These are phyloP conservation scores for Rotaria sp. DNA, from an alignment of 2,888 invertebrate species.

Conservation along the genomic window DNA sequence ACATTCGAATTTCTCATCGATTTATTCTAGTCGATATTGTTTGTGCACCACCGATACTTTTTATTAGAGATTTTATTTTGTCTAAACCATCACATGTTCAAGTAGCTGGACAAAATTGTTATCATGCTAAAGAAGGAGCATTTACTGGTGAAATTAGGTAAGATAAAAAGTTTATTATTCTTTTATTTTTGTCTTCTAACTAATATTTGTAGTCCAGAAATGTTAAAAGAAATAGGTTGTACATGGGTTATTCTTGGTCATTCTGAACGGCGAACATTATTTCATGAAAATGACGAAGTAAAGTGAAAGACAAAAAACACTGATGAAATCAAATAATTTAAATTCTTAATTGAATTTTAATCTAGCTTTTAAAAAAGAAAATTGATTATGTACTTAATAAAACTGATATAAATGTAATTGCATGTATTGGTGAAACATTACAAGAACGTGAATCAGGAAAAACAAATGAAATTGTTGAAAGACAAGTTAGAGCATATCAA, in stretches of 20 bases:
- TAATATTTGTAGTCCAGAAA: constrained; percentile 72
- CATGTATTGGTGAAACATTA: constrained; percentile 91
- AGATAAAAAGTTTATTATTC: background rate
- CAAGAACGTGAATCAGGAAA: constrained; percentile 85
- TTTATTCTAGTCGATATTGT: background rate
- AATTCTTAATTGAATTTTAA: background rate
- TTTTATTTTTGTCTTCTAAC: too few species aligned
- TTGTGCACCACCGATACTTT: constrained; percentile 73
- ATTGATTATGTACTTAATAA: constrained; percentile 47
- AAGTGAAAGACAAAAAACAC: background rate
- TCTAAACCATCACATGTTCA: constrained; percentile 65
- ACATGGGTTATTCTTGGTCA: constrained; percentile 95
- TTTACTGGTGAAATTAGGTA: constrained; percentile 84
- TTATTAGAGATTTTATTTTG: constrained; percentile 58
- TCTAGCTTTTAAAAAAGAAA: constrained; percentile 58
- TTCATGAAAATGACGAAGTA: constrained; percentile 77
- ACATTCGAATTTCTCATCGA: too few species aligned
- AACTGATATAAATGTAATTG: constrained; percentile 65
- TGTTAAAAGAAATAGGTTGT: constrained; percentile 82
- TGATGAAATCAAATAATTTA: background rate
- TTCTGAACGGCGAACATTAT: constrained; percentile 88
- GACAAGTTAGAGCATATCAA: constrained; percentile 77
- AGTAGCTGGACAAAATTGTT: constrained; percentile 87
- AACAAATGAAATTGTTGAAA: constrained; percentile 86
- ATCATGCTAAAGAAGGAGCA: constrained; percentile 82